Conservation (phyloP, 2,797 vertebrate species). For the Erethizon dorsatum region DNA sequence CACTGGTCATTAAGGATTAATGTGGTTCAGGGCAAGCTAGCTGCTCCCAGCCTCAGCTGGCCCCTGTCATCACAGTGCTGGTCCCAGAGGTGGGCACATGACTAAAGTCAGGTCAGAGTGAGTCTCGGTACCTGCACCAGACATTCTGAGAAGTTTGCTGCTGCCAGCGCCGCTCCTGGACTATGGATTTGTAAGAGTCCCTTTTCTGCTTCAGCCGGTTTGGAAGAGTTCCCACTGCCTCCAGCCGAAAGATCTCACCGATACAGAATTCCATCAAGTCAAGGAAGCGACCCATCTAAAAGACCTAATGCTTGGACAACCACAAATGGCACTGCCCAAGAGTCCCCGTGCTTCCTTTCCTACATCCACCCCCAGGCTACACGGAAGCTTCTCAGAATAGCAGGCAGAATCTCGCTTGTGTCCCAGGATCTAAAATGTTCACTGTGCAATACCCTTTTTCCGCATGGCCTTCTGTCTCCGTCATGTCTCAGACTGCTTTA, state of each 20-base stretch:
- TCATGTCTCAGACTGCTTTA: constrained; percentile 30
- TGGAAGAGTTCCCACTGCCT: not conserved
- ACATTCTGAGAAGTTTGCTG: not conserved
- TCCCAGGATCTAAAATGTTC: constrained; percentile 8
- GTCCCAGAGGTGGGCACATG: not conserved
- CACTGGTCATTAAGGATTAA: not conserved
- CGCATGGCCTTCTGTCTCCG: not conserved
- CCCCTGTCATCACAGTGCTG: not conserved
- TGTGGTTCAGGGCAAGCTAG: not conserved
- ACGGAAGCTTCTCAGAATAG: not conserved
- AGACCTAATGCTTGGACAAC: not conserved
- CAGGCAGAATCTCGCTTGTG: not conserved
- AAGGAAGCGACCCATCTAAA: not conserved
- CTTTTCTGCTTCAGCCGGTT: not conserved
- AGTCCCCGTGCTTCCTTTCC: not conserved
- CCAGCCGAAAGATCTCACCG: not conserved
- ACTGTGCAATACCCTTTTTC: not conserved
- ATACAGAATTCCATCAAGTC: not conserved
- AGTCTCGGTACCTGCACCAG: not conserved
- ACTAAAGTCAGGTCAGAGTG: not conserved
- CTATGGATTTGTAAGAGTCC: not conserved
- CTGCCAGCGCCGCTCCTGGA: not conserved
- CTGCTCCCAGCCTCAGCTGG: not conserved
- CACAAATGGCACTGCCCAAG: not conserved
- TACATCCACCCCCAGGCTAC: not conserved